phyloP scores from a whole-genome alignment of 2,888 invertebrate genomes.

The Harpagoxenus sublaevis region DNA sequence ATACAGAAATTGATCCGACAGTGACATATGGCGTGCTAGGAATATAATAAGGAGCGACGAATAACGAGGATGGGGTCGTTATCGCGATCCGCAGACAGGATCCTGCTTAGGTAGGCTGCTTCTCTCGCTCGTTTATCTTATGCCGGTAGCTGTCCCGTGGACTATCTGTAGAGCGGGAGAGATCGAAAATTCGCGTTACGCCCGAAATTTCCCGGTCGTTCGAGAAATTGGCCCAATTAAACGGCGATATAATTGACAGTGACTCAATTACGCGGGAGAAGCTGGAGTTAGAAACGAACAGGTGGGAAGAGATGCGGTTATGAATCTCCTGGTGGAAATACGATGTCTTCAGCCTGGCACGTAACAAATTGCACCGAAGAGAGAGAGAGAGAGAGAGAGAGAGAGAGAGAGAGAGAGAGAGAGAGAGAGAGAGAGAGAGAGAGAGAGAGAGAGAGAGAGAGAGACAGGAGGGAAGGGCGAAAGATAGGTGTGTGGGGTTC shows the following conservation, averaged over 20 bases:
- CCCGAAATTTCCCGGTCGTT: constrained; percentile 46
- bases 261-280: constrained; percentile 70
- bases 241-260: constrained; percentile 75
- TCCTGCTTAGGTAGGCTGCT: constrained; percentile 45
- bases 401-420: background rate
- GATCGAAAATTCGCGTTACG: constrained; percentile 41
- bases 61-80: constrained; percentile 59
- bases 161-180: constrained; percentile 17
- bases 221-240: constrained; percentile 73
- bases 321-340: constrained; percentile 58
- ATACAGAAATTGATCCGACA: constrained; percentile 45
- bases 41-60: constrained; percentile 63
- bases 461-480: background rate
- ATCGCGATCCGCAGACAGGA: constrained; percentile 50
- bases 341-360: constrained; percentile 39
- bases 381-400: background rate
- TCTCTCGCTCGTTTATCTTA: constrained; percentile 50
- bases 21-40: constrained; percentile 46
- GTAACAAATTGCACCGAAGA: constrained; percentile 55
- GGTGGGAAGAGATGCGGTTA: constrained; percentile 32
- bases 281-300: constrained; percentile 41
- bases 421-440: background rate
- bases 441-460: background rate
- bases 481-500: background rate
- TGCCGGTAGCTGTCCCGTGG: constrained; percentile 21